These are phyloP conservation scores for Epinotia nisella DNA, from an alignment of 2,888 invertebrate species.

Conservation along the genomic window DNA sequence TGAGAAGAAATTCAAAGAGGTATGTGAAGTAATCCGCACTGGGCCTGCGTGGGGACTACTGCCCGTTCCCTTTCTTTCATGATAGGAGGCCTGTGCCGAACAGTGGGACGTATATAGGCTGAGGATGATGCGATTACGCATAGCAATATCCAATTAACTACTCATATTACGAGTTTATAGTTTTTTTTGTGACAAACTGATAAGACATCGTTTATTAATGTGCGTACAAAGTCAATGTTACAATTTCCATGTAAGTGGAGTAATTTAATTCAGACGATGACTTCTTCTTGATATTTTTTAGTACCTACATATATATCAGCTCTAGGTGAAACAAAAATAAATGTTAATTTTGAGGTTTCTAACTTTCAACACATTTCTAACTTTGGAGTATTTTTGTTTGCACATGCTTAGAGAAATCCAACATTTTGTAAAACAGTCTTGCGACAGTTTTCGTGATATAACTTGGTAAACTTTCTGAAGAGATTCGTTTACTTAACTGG, in stretches of 20 bases:
- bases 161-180: too few species aligned
- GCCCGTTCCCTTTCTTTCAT: too few species aligned
- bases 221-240: not conserved
- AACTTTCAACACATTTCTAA: not conserved
- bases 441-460: slow-evolving; percentile 17
- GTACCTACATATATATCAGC: not conserved
- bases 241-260: not conserved
- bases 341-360: not conserved
- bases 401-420: not conserved
- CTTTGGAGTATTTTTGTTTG: not conserved
- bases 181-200: too few species aligned
- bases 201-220: too few species aligned
- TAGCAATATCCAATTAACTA: too few species aligned
- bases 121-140: too few species aligned
- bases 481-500: slow-evolving; percentile 34
- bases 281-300: not conserved
- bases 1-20: too few species aligned
- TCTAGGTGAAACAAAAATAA: not conserved
- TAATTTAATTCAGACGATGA: not conserved
- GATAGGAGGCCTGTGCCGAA: too few species aligned
- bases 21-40: too few species aligned
- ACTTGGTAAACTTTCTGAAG: slow-evolving; percentile 30
- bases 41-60: too few species aligned
- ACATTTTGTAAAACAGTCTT: slow-evolving; percentile 2
- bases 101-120: too few species aligned